A percentile compares a stretch with the other conserved stretches of the same genome.
These are phyloP conservation scores for Tiliqua scincoides DNA, from an alignment of 2,113 vertebrate species.

Conservation along the genomic window DNA sequence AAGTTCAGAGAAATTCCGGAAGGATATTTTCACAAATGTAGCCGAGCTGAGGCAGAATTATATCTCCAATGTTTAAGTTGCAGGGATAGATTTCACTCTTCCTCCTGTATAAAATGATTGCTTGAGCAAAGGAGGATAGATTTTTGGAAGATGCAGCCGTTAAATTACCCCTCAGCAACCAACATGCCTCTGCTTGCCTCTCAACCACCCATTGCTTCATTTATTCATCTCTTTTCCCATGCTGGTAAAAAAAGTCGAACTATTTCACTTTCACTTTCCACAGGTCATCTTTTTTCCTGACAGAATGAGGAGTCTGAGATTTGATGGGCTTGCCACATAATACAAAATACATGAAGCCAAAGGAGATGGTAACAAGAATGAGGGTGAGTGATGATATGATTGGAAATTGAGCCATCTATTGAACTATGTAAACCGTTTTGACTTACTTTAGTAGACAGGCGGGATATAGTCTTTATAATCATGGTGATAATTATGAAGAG, in stretches of 20 bases:
- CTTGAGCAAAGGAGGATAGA: background rate
- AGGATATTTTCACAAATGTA: background rate
- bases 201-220: background rate
- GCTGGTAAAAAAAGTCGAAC: background rate
- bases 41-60: background rate
- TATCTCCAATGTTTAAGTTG: background rate
- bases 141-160: background rate
- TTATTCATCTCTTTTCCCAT: background rate
- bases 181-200: background rate
- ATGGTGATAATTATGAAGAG: too few species aligned
- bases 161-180: background rate
- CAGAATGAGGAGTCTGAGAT: too few species aligned
- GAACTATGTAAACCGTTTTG: too few species aligned
- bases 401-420: too few species aligned
- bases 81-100: background rate
- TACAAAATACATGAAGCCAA: background rate
- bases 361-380: background rate
- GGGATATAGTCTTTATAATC: too few species aligned
- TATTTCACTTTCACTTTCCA: background rate
- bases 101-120: background rate
- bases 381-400: background rate
- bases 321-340: too few species aligned
- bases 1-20: background rate
- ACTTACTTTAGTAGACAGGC: too few species aligned
- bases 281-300: background rate